These are phyloP conservation scores for Acanthoscelides obtectus DNA, from an alignment of 2,888 invertebrate genomes.

Conservation along the genomic window DNA sequence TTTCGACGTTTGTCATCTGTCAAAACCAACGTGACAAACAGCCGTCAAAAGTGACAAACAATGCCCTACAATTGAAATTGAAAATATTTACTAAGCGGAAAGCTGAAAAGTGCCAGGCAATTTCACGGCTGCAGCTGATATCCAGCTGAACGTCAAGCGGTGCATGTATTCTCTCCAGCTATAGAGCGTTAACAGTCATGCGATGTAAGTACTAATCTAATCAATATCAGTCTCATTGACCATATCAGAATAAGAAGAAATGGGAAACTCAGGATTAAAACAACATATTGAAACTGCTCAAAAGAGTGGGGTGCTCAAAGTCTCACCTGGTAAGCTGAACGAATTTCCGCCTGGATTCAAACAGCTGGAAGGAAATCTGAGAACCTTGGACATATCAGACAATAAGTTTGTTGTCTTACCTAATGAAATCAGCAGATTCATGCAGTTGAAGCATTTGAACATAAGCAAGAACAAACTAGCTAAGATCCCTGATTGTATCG, in stretches of 20 bases:
- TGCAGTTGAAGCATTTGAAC: slow-evolving; percentile 68
- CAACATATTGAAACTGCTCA: slow-evolving; percentile 92
- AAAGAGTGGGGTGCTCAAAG: slow-evolving; percentile 90
- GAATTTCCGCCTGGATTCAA: slow-evolving; percentile 70
- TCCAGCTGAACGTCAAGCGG: not conserved
- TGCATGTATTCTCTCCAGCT: not conserved
- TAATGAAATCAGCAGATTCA: slow-evolving; percentile 70
- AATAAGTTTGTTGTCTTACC: slow-evolving; percentile 81
- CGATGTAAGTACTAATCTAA: not conserved
- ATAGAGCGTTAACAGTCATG: not conserved
- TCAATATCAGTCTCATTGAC: not conserved
- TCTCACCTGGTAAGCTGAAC: slow-evolving; percentile 77
- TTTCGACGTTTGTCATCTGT: not conserved
- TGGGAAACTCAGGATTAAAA: slow-evolving; percentile 89
- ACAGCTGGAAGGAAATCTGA: slow-evolving; percentile 62
- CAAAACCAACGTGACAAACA: not conserved
- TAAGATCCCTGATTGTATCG: slow-evolving; percentile 62
- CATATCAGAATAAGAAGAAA: slow-evolving; percentile 39
- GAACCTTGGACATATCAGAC: slow-evolving; percentile 88
- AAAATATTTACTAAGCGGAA: no score
- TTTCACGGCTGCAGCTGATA: no score
- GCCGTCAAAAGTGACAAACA: not conserved
- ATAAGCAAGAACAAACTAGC: slow-evolving; percentile 80
- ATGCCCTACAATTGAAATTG: not conserved
- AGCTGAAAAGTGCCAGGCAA: no score